Evolutionary conservation across 1,140 invertebrate genomes (phyloP), one percentile per base, ranked within the genome.

Genomic region (Pseudomyrmex dendroicus): DNA sequence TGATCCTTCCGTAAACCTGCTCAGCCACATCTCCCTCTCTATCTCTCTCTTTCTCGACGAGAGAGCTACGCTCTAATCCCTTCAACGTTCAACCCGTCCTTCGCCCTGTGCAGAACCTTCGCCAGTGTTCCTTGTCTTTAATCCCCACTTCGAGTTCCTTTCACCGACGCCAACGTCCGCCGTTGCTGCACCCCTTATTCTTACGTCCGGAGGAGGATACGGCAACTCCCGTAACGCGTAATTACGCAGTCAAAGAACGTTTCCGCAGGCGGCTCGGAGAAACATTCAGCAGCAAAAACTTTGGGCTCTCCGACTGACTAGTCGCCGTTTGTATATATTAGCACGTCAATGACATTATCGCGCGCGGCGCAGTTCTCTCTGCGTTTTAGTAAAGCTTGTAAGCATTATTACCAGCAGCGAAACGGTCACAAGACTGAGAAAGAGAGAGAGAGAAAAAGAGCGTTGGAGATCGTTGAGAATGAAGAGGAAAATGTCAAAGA

Each of bases 261-360:
- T 70, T 70, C 76, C 20, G 4, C 10, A 57, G 35, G 20, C 44
- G 13, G 13, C 15, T 9, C 35, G 10, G 20, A 50, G 66, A 25
- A 35, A 61, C 67, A 80, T 80, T 13, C 66, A 35, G 2, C 35
- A 35, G 5, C 66, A 70, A 8, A 35, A 22, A 78, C 44, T 35
- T 57, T 17, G 22, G 35, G 0, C 50, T 35, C n/a, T 2, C 52
- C 62, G 50, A 56, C 50, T 15, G 56, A 35, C 66, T 80, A 72
- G 76, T 61, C 54, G 44, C 44, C 54, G 59, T 80, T 80, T 5
- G 35, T 35, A 35, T 7, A 80, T 80, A 80, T 80, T 80, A 80
- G 66, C 54, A 72, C 76, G 44, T 80, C 76, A 80, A 80, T 80
- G 59, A 66, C 54, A 80, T 80, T 80, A 78, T 15, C 68, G 76